phyloP scores from a whole-genome alignment of 2,797 vertebrate genomes.

The Alcedo quadribrachys region DNA sequence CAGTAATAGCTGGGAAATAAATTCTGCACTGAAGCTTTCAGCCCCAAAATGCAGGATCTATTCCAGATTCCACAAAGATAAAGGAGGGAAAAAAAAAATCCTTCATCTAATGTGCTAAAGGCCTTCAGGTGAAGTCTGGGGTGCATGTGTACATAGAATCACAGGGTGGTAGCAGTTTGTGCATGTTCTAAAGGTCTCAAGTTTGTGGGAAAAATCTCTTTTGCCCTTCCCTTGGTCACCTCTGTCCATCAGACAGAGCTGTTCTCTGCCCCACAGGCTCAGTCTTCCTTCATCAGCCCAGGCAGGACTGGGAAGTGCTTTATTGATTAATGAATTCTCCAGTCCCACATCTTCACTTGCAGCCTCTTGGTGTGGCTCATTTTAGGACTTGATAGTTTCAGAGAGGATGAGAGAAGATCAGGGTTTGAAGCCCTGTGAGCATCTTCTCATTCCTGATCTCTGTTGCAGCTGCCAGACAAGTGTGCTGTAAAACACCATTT shows the following conservation, averaged over 20 bases:
- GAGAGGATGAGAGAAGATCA: background rate
- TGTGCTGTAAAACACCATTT: background rate
- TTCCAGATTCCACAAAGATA: background rate
- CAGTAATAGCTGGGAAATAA: constrained; percentile 37
- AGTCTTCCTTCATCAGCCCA: background rate
- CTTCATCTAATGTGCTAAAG: rapidly evolving
- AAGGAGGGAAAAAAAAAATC: rapidly evolving
- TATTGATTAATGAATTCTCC: background rate
- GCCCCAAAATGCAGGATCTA: background rate
- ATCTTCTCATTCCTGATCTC: background rate
- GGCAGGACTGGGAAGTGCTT: background rate
- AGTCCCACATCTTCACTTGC: background rate
- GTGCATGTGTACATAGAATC: rapidly evolving
- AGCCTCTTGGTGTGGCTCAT: background rate
- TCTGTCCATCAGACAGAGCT: background rate
- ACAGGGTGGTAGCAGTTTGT: background rate
- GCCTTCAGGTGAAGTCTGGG: background rate
- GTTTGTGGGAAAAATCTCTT: background rate
- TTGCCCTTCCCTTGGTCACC: background rate
- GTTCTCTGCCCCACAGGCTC: background rate
- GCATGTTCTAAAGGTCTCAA: background rate
- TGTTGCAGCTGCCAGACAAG: background rate
- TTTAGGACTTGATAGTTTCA: background rate
- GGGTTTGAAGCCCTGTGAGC: background rate
- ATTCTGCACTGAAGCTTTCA: background rate